Evolutionary conservation across 2,113 vertebrate genomes (phyloP).

Genomic region (Axis porcinus): DNA sequence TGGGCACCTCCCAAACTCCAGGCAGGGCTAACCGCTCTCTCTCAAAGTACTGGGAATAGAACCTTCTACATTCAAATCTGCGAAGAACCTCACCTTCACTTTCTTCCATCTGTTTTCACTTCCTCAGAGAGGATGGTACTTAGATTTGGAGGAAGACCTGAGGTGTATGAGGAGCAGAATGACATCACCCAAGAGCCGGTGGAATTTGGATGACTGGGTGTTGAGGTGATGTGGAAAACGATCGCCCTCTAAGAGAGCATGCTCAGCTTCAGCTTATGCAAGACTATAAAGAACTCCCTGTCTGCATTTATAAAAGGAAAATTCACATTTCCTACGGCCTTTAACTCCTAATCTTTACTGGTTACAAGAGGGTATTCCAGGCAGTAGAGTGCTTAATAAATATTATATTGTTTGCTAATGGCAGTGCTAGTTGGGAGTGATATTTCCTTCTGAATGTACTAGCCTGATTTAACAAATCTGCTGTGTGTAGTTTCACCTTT

Average conservation of each 20-base stretch:
- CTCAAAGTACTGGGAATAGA: neutral
- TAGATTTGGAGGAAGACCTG: neutral
- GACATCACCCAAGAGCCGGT: neutral
- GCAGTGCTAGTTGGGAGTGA: slow-evolving; percentile 47
- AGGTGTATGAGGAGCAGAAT: neutral
- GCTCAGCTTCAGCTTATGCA: neutral
- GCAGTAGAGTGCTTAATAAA: slow-evolving; percentile 67
- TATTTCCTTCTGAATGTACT: slow-evolving; percentile 64
- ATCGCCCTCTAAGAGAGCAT: neutral
- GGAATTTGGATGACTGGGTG: neutral
- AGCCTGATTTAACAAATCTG: slow-evolving; percentile 60
- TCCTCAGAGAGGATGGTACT: neutral
- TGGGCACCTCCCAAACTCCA: no score
- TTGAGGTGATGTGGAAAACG: slow-evolving; percentile 20
- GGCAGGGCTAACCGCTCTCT: accelerated
- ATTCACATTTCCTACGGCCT: slow-evolving; percentile 66
- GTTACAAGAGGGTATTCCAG: slow-evolving; percentile 58
- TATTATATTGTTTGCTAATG: slow-evolving; percentile 72
- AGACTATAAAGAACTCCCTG: slow-evolving; percentile 47
- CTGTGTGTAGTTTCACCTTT: slow-evolving; percentile 45
- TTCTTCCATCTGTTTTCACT: neutral
- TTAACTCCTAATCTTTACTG: slow-evolving; percentile 69
- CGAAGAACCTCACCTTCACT: neutral
- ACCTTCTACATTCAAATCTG: neutral
- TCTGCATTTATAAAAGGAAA: slow-evolving; percentile 54